These are phyloP conservation scores for Eleginops maclovinus DNA, from an alignment of 2,113 vertebrate species.

Conservation along the genomic window DNA sequence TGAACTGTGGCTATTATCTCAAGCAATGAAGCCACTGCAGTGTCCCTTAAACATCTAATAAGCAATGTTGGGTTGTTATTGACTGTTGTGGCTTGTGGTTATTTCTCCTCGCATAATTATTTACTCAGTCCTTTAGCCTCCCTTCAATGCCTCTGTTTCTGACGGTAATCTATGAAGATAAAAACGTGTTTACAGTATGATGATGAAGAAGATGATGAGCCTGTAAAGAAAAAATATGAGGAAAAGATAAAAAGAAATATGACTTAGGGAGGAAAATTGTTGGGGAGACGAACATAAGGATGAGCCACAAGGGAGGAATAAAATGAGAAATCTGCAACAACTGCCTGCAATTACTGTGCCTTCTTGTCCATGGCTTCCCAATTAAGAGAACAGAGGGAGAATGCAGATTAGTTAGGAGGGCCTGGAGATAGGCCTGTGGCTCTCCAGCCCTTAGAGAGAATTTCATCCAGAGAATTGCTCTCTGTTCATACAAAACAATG, in stretches of 20 bases:
- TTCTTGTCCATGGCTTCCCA: conserved; percentile 59
- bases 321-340: conserved; percentile 61
- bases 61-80: conserved; percentile 58
- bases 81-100: conserved; percentile 58
- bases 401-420: conserved; percentile 67
- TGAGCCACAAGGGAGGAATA: conserved; percentile 53
- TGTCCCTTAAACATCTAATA: conserved; percentile 48
- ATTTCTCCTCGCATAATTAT: conserved; percentile 67
- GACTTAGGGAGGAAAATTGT: conserved; percentile 20
- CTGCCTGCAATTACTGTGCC: conserved; percentile 61
- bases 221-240: conserved; percentile 2
- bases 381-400: conserved; percentile 72
- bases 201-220: conserved; percentile 22
- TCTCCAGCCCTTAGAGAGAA: conserved; percentile 60
- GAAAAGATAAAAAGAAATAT: conserved; percentile 46
- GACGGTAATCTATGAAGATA: background rate
- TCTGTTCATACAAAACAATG: conserved; percentile 67
- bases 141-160: conserved; percentile 21
- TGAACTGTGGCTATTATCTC: conserved; percentile 54
- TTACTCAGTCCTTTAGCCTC: conserved; percentile 53
- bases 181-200: conserved; percentile 34
- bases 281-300: conserved; percentile 22
- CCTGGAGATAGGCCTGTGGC: conserved; percentile 68
- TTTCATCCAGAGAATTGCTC: conserved; percentile 57
- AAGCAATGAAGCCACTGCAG: conserved; percentile 21